Conservation (phyloP, 2,797 vertebrate genomes). For the Sebastes matsubarae region DNA sequence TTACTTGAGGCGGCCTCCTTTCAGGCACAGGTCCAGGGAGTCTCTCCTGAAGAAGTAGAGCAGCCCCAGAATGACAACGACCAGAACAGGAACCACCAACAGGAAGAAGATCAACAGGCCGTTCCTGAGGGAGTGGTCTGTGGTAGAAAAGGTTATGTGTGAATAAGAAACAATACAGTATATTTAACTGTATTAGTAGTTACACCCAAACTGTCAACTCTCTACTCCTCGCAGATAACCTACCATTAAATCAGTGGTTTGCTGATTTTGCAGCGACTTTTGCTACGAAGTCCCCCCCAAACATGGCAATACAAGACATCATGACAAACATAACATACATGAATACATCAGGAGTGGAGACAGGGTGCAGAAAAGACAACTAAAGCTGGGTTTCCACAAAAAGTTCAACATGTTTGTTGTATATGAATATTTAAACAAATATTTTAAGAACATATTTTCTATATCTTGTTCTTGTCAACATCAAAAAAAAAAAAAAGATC, state of each 20-base stretch:
- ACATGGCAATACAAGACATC: not conserved
- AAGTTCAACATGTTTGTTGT: too few relatives aligned
- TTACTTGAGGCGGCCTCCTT: conserved; percentile 57
- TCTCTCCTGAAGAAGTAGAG: conserved; percentile 82
- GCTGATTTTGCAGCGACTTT: not conserved
- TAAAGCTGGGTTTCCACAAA: too few relatives aligned
- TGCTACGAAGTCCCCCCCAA: not conserved
- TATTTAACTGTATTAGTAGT: not conserved
- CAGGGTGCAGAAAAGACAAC: not conserved
- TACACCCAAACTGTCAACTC: not conserved
- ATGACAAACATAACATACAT: not conserved
- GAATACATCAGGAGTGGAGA: not conserved
- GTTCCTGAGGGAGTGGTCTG: conserved; percentile 89
- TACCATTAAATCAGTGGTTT: not conserved
- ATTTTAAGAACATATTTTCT: too few relatives aligned
- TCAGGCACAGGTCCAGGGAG: conserved; percentile 66
- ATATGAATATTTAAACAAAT: too few relatives aligned
- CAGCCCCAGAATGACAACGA: conserved; percentile 69
- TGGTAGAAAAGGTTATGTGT: not conserved
- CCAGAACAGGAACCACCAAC: conserved; percentile 83
- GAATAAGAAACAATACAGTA: not conserved
- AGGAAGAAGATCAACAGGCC: conserved; percentile 92
- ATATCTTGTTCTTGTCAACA: too few relatives aligned
- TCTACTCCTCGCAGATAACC: not conserved
- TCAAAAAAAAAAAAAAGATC: not conserved